These are phyloP conservation scores for Teleopsis dalmanni DNA, from an alignment of 1,140 invertebrate genomes.

Conservation along the genomic window DNA sequence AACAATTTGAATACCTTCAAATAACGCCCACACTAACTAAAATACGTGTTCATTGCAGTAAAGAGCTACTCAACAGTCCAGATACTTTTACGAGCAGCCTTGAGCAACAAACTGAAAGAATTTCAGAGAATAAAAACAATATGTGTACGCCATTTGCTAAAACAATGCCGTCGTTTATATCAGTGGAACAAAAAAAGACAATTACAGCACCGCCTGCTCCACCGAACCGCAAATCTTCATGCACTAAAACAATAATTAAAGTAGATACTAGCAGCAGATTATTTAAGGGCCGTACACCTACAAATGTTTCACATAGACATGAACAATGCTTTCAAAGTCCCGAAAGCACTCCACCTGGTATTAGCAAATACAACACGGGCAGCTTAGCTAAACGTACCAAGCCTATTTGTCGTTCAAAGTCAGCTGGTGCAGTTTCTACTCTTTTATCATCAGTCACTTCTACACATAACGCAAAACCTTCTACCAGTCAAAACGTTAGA, in stretches of 20 bases:
- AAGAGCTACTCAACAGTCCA: conserved; percentile 6
- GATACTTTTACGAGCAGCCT: not conserved
- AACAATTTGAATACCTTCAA: conserved; percentile 73
- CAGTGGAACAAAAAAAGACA: conserved; percentile 21
- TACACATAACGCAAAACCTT: conserved; percentile 20
- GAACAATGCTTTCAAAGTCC: conserved; percentile 52
- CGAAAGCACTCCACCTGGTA: conserved; percentile 11
- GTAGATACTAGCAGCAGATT: conserved; percentile 43
- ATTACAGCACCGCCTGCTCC: conserved; percentile 16
- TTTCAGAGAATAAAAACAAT: conserved; percentile 20
- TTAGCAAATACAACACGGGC: conserved; percentile 21
- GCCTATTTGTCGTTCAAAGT: conserved; percentile 34
- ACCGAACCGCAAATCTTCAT: conserved; percentile 57
- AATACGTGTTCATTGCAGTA: conserved; percentile 65
- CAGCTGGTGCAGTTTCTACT: conserved; percentile 30
- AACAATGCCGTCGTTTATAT: conserved; percentile 48
- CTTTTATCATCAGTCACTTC: conserved; percentile 25
- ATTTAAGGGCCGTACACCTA: not conserved
- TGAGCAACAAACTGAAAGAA: not conserved
- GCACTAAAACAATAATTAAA: conserved; percentile 51
- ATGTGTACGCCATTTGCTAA: conserved; percentile 46
- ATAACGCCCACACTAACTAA: conserved; percentile 70
- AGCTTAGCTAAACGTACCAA: conserved; percentile 25
- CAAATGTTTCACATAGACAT: conserved; percentile 37
- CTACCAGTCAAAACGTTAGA: not conserved